Evolutionary conservation across 2,113 vertebrate genomes (phyloP).

Genomic region (Indicator maculatus): DNA sequence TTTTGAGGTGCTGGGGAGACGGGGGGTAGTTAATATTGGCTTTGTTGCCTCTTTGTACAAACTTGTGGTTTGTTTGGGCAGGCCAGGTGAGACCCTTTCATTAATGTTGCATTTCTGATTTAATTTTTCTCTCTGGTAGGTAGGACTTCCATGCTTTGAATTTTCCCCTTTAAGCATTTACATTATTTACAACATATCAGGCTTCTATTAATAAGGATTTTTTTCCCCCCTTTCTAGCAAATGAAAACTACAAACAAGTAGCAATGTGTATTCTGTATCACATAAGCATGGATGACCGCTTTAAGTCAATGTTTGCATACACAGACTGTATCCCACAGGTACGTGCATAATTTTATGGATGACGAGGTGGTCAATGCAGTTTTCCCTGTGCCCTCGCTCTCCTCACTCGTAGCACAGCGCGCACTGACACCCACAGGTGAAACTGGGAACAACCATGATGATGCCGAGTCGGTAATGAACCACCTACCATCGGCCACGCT

Average conservation of each 20-base stretch:
- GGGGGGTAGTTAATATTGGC: background rate
- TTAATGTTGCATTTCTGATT: background rate
- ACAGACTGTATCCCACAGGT: constrained; percentile 96
- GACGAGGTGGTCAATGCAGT: background rate
- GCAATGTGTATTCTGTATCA: constrained; percentile 94
- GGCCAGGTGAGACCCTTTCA: background rate
- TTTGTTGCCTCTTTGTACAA: background rate
- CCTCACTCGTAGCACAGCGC: constrained; percentile 24
- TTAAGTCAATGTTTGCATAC: constrained; percentile 93
- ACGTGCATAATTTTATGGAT: background rate
- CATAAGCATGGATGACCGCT: constrained; percentile 92
- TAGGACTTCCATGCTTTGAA: background rate
- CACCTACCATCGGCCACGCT: background rate
- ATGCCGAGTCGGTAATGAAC: background rate
- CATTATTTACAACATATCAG: no score
- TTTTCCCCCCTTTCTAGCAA: constrained; percentile 76
- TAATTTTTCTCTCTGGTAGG: background rate
- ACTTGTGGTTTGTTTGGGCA: background rate
- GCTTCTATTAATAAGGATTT: background rate
- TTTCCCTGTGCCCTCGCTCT: background rate
- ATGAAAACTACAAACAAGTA: constrained; percentile 91
- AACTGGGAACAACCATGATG: background rate
- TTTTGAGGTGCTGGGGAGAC: background rate
- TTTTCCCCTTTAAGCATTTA: background rate
- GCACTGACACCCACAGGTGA: constrained; percentile 35